phyloP scores from a whole-genome alignment of 1,140 invertebrate species.

The Alviniconcha marisindica region DNA sequence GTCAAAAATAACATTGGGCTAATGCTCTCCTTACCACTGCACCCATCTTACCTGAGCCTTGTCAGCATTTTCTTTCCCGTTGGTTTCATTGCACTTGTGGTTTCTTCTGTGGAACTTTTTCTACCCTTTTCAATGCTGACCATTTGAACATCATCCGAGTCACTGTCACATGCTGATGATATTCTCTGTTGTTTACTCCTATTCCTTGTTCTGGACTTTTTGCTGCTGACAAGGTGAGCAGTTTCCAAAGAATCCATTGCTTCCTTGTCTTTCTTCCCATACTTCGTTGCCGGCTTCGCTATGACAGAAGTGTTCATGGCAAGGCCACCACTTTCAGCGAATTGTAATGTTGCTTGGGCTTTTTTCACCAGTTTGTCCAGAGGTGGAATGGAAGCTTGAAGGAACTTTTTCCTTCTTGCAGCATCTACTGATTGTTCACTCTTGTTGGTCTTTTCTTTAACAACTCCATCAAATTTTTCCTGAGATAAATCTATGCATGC shows the following conservation, averaged over 20 bases:
- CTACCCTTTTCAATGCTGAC: too few species aligned
- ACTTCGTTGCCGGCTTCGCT: neutral
- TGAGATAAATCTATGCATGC: neutral
- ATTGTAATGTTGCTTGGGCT: conserved; percentile 20
- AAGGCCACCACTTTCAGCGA: conserved; percentile 19
- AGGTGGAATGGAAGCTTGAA: neutral
- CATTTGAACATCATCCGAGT: too few species aligned
- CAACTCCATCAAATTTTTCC: neutral
- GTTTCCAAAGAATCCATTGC: neutral
- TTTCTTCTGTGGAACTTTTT: too few species aligned
- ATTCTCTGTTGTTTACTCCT: neutral
- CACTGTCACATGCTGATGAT: too few species aligned
- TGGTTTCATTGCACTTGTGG: too few species aligned
- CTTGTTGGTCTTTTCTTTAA: neutral
- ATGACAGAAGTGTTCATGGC: conserved; percentile 8
- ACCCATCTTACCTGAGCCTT: too few species aligned
- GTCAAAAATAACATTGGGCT: too few species aligned
- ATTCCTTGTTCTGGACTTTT: neutral
- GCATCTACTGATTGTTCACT: neutral
- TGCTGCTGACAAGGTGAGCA: neutral
- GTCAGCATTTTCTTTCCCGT: too few species aligned
- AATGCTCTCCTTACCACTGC: too few species aligned
- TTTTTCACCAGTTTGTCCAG: neutral
- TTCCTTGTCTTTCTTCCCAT: neutral
- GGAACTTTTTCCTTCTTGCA: neutral